Evolutionary conservation across 2,113 vertebrate genomes (phyloP), one percentile per base, ranked within the genome.

Genomic region (Climacteris rufus): DNA sequence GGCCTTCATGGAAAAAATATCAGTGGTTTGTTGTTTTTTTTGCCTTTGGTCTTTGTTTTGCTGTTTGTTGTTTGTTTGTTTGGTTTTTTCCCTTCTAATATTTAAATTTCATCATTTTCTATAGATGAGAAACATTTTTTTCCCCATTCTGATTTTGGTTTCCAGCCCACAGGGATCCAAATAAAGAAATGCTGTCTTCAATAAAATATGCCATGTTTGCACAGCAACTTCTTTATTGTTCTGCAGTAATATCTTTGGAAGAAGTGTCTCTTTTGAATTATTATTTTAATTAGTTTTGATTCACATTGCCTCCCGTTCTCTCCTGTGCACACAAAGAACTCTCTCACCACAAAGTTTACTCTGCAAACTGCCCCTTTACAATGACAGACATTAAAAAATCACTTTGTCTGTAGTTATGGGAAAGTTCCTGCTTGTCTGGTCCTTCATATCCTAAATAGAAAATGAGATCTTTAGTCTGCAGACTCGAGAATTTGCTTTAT

Each of bases 221-320:
- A 31, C 50, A 90, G 75, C 71, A 83, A 7, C 61, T 83, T 81
- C n/a, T 83, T 89, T 92, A 68, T 89, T 93, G 76, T 75, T 78
- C 44, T 42, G 49, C 61, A 84, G 23, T 74, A 65, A 15, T 37
- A 12, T 83, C 75, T 86, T 90, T 87, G 85, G 88, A 84, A 57
- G 85, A 83, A 86, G 17, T 61, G 49, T 66, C 88, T 81, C 83
- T 90, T 70, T 94, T 95, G 83, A 95, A 42, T 96, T 92, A 95
- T 86, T 87, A 72, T 89, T 97, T 96, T 96, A 96, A 96, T 97
- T 96, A 94, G 63, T 49, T 96, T 91, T 57, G 50, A 76, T 95
- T 91, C 90, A 81, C 33, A 20, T 89, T 81, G 44, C 23, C 56
- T 90, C 11, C 78, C 60, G 13, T 47, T 90, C 37, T 92, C 82